Evolutionary conservation across 2,113 vertebrate species (phyloP).

Genomic region (Galbula dea): DNA sequence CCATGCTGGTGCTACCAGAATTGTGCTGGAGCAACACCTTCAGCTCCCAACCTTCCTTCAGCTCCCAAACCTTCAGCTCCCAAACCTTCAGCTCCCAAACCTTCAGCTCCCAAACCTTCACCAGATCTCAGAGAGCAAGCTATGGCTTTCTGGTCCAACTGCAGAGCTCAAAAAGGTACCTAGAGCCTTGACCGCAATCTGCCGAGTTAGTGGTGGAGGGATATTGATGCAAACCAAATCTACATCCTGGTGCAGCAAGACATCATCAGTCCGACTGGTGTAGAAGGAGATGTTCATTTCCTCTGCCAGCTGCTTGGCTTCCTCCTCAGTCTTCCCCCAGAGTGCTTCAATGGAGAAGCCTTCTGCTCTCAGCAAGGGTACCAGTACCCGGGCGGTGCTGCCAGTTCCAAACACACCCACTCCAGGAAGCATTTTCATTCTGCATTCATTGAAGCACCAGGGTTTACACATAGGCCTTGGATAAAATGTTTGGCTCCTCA

Average conservation of each 20-base stretch:
- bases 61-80: background rate
- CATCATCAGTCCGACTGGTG: conserved; percentile 90
- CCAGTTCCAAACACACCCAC: conserved; percentile 98
- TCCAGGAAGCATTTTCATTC: conserved; percentile 89
- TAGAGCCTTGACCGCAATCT: conserved; percentile 95
- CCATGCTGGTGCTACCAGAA: background rate
- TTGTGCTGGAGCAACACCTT: background rate
- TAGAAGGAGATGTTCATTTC: conserved; percentile 92
- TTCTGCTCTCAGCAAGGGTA: conserved; percentile 88
- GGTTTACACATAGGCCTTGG: background rate
- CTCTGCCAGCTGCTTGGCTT: conserved; percentile 86
- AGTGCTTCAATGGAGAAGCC: conserved; percentile 92
- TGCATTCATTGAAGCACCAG: conserved; percentile 20
- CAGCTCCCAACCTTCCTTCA: background rate
- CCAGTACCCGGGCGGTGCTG: conserved; percentile 87
- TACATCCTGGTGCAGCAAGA: conserved; percentile 92
- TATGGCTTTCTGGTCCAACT: background rate
- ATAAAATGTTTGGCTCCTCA: background rate
- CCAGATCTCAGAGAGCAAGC: too few relatives aligned
- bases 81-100: background rate
- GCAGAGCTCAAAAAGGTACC: conserved; percentile 71
- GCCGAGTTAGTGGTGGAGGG: conserved; percentile 90
- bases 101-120: background rate
- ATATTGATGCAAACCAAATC: conserved; percentile 97
- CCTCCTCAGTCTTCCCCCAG: conserved; percentile 93